Evolutionary conservation across 2,797 vertebrate species (phyloP).

Genomic region (Carcharodon carcharias): DNA sequence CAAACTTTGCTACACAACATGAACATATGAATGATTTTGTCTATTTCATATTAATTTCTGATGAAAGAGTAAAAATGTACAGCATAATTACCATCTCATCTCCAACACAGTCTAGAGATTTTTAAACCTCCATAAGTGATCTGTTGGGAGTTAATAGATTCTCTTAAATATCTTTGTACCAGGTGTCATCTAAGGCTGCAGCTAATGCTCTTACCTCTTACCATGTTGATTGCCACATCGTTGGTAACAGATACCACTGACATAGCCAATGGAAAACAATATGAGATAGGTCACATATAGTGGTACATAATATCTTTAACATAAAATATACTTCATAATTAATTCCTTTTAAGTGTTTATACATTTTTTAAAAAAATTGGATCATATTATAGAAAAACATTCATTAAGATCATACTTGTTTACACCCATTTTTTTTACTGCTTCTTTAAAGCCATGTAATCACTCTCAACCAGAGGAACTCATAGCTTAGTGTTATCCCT

Average conservation of each 20-base stretch:
- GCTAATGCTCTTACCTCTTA: not conserved
- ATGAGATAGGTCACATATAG: not conserved
- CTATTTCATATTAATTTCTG: not conserved
- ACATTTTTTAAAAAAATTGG: not conserved
- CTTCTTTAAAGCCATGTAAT: not conserved
- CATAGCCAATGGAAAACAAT: not conserved
- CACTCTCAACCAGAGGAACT: not conserved
- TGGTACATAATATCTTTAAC: not conserved
- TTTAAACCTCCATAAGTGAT: not conserved
- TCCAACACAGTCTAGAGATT: not conserved
- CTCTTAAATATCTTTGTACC: not conserved
- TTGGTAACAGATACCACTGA: not conserved
- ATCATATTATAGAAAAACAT: not conserved
- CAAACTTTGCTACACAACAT: not conserved
- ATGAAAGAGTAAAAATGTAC: not conserved
- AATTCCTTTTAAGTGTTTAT: not conserved
- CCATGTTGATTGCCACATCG: not conserved
- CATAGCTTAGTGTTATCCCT: not conserved
- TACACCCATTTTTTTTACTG: not conserved
- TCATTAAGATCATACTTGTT: not conserved
- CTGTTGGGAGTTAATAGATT: not conserved
- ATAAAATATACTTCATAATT: not conserved
- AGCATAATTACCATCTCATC: not conserved
- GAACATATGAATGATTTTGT: not conserved
- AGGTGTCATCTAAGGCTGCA: not conserved